Conservation (phyloP, 1,140 invertebrate genomes). For the Conus ventricosus region DNA sequence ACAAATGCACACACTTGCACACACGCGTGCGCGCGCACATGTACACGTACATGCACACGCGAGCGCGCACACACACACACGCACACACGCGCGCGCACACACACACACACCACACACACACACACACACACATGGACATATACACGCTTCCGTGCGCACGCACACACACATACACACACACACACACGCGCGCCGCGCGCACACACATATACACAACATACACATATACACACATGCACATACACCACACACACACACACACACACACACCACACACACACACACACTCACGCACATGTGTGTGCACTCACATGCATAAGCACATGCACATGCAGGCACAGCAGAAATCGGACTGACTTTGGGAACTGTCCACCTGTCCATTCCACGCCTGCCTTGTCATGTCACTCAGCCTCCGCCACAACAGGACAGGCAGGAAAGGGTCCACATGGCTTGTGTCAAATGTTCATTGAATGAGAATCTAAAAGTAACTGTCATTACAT, state of each 20-base stretch:
- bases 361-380: too few species aligned
- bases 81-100: background rate
- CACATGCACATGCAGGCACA: too few species aligned
- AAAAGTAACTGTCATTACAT: too few species aligned
- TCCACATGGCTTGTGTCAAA: too few species aligned
- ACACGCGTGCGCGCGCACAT: background rate
- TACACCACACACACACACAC: background rate
- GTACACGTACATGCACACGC: background rate
- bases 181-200: background rate
- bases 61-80: background rate
- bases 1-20: background rate
- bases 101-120: slow-evolving; percentile 1
- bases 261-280: background rate
- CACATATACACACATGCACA: background rate
- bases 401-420: too few species aligned
- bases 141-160: background rate
- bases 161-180: slow-evolving; percentile 8
- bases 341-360: too few species aligned
- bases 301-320: too few species aligned
- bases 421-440: too few species aligned
- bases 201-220: background rate
- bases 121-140: background rate
- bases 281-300: too few species aligned
- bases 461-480: too few species aligned
- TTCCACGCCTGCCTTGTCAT: too few species aligned